Base-by-base conservation (phyloP, 2,888 invertebrate species). In the Fragum sueziense region DNA sequence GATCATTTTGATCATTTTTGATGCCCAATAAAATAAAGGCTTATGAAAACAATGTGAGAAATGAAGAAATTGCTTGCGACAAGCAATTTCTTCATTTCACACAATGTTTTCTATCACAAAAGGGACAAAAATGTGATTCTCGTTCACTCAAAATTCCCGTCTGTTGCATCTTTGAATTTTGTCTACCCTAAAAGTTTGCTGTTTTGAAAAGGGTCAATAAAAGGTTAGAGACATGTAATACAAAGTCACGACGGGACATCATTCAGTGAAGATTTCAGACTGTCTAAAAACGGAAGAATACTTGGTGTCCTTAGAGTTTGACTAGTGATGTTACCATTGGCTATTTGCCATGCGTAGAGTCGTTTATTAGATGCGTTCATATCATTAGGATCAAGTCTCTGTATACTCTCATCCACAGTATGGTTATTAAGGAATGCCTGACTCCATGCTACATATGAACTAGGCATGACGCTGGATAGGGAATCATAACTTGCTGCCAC, bases 261-360 rank as follows among this genome's bases (percentile, higher is more conserved):
- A n/a, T n/a, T 33, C n/a, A 80, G 62, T 25, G 75, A 72, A 37
- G 71, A 76, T 65, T 80, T 77, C 9, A 81, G 22, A 74, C 81
- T 84, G 51, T 84, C 84, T 74, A 76, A 84, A 37, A 84, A 81
- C 11, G 84, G 84, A n/a, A 84, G 79, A 37, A 84, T 84, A 75
- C 84, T 81, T 20, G 84, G 84, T 20, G 84, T 84, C 47, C 84
- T 65, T 68, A 84, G 65, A 2, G 80, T 76, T 47, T 81, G 80
- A 76, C 81, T 84, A 74, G 84, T 70, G 7, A 84, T 84, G 9
- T 69, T 72, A n/a, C 84, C 84, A 70, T 84, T 84, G 20, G 84
- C 84, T 25, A 84, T 73, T 62, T 84, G 84, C 84, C 84, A 84
- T 25, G 80, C 84, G 75, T 81, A 84, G 54, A 79, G 81, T 20